phyloP scores from a whole-genome alignment of 53 echinoderm and acorn worm genomes.

The Apostichopus leukothele region DNA sequence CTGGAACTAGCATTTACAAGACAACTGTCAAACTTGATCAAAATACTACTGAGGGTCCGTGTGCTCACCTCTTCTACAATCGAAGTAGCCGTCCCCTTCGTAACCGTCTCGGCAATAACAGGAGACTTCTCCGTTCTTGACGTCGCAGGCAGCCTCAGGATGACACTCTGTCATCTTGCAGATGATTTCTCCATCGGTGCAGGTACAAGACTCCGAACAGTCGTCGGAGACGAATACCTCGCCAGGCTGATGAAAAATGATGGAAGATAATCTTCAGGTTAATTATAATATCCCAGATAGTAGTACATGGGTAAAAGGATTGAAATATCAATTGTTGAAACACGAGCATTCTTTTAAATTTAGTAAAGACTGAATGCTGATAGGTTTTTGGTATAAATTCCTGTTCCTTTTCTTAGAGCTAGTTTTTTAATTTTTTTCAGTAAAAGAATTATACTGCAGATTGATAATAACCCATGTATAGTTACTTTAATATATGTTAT shows the following conservation, averaged over 20 bases:
- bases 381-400: too few species aligned
- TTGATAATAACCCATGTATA: too few species aligned
- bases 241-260: conserved; percentile 9
- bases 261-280: too few species aligned
- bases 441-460: too few species aligned
- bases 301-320: too few species aligned
- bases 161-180: conserved; percentile 25
- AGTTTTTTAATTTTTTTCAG: too few species aligned
- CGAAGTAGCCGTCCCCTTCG: conserved; percentile 22
- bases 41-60: neutral
- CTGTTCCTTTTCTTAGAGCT: too few species aligned
- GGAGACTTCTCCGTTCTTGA: conserved; percentile 56
- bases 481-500: too few species aligned
- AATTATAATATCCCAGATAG: too few species aligned
- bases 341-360: too few species aligned
- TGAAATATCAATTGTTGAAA: too few species aligned
- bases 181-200: conserved; percentile 11
- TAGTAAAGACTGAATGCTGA: neutral
- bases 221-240: conserved; percentile 52
- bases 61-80: conserved; percentile 6
- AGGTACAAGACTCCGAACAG: conserved; percentile 49
- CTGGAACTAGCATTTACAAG: too few species aligned
- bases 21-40: neutral
- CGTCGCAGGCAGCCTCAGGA: conserved; percentile 46
- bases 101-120: conserved; percentile 70